Conservation (phyloP, 2,797 vertebrate genomes). For the Ammospiza maritima region DNA sequence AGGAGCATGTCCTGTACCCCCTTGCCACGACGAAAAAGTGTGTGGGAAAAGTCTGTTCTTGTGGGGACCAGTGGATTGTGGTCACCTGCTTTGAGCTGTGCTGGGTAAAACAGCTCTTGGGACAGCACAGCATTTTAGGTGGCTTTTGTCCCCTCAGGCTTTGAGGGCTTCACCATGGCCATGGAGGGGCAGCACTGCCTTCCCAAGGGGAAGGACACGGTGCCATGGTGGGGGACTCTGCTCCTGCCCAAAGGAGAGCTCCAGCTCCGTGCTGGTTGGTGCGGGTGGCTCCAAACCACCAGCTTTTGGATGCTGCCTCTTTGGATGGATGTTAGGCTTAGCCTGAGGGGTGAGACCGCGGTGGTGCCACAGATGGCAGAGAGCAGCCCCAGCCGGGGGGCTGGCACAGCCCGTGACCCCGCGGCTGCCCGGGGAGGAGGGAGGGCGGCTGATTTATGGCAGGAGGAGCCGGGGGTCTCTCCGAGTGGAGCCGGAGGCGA, state of each 20-base stretch:
- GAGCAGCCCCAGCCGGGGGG: not conserved
- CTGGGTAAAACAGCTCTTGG: not conserved
- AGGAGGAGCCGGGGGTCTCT: constrained; percentile 42
- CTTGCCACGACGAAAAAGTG: not conserved
- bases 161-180: not conserved
- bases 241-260: not conserved
- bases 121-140: not conserved
- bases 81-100: not conserved
- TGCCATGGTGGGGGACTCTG: accelerated
- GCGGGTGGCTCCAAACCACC: not conserved
- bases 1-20: not conserved
- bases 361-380: not conserved
- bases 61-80: not conserved
- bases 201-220: not conserved
- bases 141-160: not conserved
- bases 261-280: not conserved
- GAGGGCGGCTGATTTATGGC: constrained; percentile 28
- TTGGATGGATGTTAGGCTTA: too few species aligned
- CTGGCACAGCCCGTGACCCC: not conserved
- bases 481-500: constrained; percentile 38
- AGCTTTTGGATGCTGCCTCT: not conserved
- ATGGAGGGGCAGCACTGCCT: not conserved
- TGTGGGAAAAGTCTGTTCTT: not conserved
- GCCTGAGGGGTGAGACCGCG: not conserved
- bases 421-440: not conserved